Percentiles rank a stretch among this genome's conserved stretches.
These are phyloP conservation scores for Callionymus lyra DNA, from an alignment of 2,113 vertebrate genomes.

Conservation along the genomic window DNA sequence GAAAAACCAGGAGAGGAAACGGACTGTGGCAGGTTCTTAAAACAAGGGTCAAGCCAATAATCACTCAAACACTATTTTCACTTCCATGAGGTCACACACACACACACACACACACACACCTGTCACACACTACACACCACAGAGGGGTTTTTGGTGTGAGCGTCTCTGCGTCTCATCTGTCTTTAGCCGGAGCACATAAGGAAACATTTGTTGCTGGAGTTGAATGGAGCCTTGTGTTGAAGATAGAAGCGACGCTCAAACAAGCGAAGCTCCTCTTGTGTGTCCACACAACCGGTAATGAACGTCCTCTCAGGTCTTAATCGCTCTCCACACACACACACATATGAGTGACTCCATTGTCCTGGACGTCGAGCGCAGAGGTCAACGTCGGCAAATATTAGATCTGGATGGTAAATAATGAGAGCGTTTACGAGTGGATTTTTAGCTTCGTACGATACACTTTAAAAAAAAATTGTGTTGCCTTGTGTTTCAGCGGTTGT, in stretches of 20 bases:
- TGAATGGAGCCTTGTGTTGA: constrained; percentile 88
- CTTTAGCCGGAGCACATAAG: constrained; percentile 72
- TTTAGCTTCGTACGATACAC: too few relatives aligned
- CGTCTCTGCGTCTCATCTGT: constrained; percentile 36
- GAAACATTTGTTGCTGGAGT: constrained; percentile 83
- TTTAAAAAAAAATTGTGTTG: too few relatives aligned
- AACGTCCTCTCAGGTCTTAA: constrained; percentile 50
- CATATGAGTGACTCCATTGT: constrained; percentile 62
- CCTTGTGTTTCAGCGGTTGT: too few relatives aligned
- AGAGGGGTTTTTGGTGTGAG: constrained; percentile 32
- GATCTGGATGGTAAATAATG: constrained; percentile 10
- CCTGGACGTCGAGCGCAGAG: constrained; percentile 20
- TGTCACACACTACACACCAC: constrained; percentile 10
- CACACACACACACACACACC: background rate
- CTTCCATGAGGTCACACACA: constrained; percentile 8
- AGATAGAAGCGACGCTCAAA: constrained; percentile 74
- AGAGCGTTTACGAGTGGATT: constrained; percentile 3
- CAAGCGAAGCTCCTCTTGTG: constrained; percentile 66
- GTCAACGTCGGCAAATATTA: constrained; percentile 35
- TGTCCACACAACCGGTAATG: constrained; percentile 44
- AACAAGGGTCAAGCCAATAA: constrained; percentile 15
- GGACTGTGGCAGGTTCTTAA: constrained; percentile 13
- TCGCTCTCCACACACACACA: constrained; percentile 44
- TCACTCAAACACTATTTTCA: constrained; percentile 30
- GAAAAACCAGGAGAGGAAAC: constrained; percentile 25